Base-by-base conservation (phyloP, 2,113 vertebrate genomes). In the Climacteris rufus region DNA sequence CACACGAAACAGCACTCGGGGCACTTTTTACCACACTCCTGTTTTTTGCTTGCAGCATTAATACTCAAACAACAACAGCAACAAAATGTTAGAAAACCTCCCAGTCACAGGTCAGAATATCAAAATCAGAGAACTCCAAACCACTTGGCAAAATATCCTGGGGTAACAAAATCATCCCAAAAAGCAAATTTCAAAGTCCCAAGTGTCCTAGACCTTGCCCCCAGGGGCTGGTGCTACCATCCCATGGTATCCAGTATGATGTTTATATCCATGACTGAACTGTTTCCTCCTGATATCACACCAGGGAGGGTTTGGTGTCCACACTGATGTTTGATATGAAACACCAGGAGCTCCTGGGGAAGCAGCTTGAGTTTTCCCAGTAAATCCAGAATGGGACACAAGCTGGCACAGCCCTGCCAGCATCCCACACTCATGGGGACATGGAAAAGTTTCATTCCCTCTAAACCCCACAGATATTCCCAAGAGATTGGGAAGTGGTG, bases 171-270 rank as follows among this genome's bases (percentile, higher is more conserved):
- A 35, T 15, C 65, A 93, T 10, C 47, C 22, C 21, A n/a, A 64
- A 72, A 85, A 70, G 37, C 6, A 40, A 31, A 49, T 42, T 80
- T 76, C 7, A 39, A 79, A 40, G 28, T 19, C 50, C 24, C 14
- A 35, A 57, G 10, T 4, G n/a, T 30, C 60, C 64, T 35, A 69
- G 8, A 23, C 53, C 52, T 31, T 13, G 30, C 23, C 7, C 72
- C 39, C 42, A 30, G 42, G 65, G 35, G 18, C 50, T 4, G 22
- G 8, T 23, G 69, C 45, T 23, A 35, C 22, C 16, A 11, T 18
- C 30, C 35, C 7, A 4, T 1, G n/a, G 22, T 11, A 25, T 4
- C n/a, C 30, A 19, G 15, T 1, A 28, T 9, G 25, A 24, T 3
- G n/a, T 33, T 40, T 20, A 33, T 8, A 6, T 1, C 20, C 6